Percentiles rank a stretch among this genome's conserved stretches.
phyloP scores from a whole-genome alignment of 2,113 vertebrate genomes.

The Protobothrops flavoviridis region DNA sequence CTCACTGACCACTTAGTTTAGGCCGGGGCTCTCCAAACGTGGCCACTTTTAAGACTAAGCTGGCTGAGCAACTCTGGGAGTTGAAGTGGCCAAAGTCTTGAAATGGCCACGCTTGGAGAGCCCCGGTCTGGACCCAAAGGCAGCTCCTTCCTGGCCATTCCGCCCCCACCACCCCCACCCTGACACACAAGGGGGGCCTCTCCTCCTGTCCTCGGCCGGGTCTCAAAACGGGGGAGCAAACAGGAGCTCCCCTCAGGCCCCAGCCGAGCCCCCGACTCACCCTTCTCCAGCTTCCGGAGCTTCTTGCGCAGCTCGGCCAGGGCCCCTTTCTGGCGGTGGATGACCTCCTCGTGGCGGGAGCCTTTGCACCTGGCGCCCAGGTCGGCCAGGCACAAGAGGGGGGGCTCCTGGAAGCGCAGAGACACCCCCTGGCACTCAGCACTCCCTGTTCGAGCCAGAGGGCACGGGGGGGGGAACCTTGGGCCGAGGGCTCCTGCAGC shows the following conservation, averaged over 20 bases:
- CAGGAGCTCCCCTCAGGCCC: background rate
- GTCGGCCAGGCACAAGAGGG: conserved; percentile 48
- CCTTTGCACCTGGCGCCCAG: conserved; percentile 68
- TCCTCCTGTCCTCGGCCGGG: background rate
- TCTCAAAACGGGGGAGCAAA: background rate
- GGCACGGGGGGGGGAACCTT: rapidly evolving
- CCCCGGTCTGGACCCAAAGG: background rate
- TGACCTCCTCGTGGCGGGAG: conserved; percentile 70
- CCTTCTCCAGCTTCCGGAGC: conserved; percentile 67
- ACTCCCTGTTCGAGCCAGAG: background rate
- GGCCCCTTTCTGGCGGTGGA: conserved; percentile 71
- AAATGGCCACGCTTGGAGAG: background rate
- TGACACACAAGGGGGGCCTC: background rate
- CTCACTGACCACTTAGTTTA: background rate
- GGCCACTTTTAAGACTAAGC: background rate
- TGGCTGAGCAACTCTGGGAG: background rate
- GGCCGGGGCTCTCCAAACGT: background rate
- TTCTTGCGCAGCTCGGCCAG: conserved; percentile 65
- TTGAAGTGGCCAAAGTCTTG: background rate
- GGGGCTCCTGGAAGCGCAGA: conserved; percentile 41
- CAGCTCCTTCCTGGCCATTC: background rate
- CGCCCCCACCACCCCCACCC: background rate
- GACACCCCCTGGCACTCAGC: background rate
- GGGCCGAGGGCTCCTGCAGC: background rate
- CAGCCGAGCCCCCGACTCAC: conserved; percentile 45